Conservation (phyloP, 2,113 vertebrate species). For the Verasper variegatus region DNA sequence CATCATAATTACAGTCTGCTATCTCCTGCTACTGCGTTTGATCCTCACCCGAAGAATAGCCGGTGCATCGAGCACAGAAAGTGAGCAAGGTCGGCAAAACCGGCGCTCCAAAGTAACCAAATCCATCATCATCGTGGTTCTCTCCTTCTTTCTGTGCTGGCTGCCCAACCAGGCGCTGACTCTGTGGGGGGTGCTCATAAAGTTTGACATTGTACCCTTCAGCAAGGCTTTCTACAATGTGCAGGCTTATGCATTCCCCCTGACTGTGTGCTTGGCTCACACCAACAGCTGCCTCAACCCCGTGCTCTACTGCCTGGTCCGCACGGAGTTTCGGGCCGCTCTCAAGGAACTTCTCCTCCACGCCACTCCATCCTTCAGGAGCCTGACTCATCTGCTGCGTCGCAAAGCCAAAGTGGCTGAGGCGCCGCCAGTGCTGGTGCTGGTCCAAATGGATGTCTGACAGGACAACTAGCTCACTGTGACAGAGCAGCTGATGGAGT, state of each 20-base stretch:
- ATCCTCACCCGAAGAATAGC: slow-evolving; percentile 76
- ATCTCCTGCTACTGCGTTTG: slow-evolving; percentile 83
- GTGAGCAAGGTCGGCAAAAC: slow-evolving; percentile 68
- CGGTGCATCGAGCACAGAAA: slow-evolving; percentile 60
- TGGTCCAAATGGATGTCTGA: slow-evolving; percentile 83
- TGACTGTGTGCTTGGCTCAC: slow-evolving; percentile 86
- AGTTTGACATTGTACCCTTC: slow-evolving; percentile 85
- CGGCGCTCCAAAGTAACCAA: slow-evolving; percentile 84
- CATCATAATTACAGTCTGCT: slow-evolving; percentile 83
- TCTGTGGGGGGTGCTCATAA: slow-evolving; percentile 86
- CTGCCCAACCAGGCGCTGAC: slow-evolving; percentile 87
- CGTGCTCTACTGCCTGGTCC: slow-evolving; percentile 85
- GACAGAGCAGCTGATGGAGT: neutral
- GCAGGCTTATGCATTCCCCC: slow-evolving; percentile 84
- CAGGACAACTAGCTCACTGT: neutral
- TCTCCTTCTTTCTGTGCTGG: slow-evolving; percentile 88
- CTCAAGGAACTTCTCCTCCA: slow-evolving; percentile 82
- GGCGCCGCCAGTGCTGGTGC: slow-evolving; percentile 76
- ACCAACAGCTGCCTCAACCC: slow-evolving; percentile 89
- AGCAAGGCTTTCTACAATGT: slow-evolving; percentile 85
- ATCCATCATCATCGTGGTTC: slow-evolving; percentile 84
- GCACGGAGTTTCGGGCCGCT: slow-evolving; percentile 82
- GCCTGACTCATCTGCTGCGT: slow-evolving; percentile 69
- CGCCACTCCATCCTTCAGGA: slow-evolving; percentile 75
- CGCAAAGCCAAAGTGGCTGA: slow-evolving; percentile 80